Conservation (phyloP, 2,888 invertebrate genomes). For the Pristionchus fissidentatus region DNA sequence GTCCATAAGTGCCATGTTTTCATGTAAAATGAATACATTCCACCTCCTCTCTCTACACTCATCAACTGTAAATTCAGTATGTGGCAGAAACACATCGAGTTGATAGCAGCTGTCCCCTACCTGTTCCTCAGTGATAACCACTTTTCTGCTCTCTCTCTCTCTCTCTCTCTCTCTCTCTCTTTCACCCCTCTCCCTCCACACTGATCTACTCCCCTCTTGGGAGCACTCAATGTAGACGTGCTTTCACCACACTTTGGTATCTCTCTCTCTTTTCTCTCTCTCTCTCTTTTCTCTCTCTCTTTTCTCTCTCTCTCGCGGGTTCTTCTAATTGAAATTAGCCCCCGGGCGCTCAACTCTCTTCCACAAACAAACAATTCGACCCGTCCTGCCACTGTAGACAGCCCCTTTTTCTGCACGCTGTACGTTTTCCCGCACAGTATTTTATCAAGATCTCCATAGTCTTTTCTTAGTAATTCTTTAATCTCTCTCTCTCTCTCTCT, state of each 20-base stretch:
- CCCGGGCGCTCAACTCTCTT: slow-evolving; percentile 18
- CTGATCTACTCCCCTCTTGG: slow-evolving; percentile 1
- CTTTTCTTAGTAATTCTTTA: not conserved
- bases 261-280: not conserved
- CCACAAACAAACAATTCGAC: slow-evolving; percentile 33
- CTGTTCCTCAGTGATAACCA: slow-evolving; percentile 27
- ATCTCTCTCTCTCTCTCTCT: not conserved
- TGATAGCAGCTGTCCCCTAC: no score
- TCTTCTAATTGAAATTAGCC: slow-evolving; percentile 47
- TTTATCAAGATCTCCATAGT: slow-evolving; percentile 21
- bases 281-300: not conserved
- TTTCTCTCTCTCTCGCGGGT: slow-evolving; percentile 17
- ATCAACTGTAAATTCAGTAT: no score
- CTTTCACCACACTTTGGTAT: slow-evolving; percentile 31
- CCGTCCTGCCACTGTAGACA: not conserved
- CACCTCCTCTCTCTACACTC: no score
- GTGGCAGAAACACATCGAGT: no score
- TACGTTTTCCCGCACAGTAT: slow-evolving; percentile 15
- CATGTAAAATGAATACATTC: no score
- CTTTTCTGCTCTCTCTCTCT: not conserved
- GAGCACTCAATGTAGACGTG: slow-evolving; percentile 14
- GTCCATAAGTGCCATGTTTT: no score
- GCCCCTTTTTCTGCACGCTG: slow-evolving; percentile 1
- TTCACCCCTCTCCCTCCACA: not conserved
- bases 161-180: not conserved